Percentiles rank a stretch among this genome's conserved stretches.
These are phyloP conservation scores for Euplexia lucipara DNA, from an alignment of 2,888 invertebrate species.

Conservation along the genomic window DNA sequence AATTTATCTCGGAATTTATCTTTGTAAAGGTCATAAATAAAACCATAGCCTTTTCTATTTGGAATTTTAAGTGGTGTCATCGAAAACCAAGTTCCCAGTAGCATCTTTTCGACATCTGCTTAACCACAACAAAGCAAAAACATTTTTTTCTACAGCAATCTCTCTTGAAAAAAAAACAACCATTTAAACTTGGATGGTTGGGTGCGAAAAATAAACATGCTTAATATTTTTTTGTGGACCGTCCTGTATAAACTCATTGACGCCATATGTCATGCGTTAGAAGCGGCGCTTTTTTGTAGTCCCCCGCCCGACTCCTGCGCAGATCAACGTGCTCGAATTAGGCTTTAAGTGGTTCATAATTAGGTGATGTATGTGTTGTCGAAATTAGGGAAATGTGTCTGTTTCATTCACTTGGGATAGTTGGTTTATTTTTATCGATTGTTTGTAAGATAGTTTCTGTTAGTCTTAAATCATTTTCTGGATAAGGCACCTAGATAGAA, in stretches of 20 bases:
- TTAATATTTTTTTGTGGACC: conserved; percentile 46
- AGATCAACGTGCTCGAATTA: conserved; percentile 55
- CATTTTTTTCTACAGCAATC: neutral
- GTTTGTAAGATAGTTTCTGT: no score
- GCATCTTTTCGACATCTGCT: conserved; percentile 33
- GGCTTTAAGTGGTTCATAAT: conserved; percentile 59
- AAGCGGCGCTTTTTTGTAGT: conserved; percentile 75
- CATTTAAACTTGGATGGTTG: conserved; percentile 21
- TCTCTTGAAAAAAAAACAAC: conserved; percentile 9
- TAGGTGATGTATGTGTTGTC: conserved; percentile 51
- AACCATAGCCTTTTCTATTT: neutral
- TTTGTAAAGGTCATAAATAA: neutral
- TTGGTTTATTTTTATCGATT: neutral
- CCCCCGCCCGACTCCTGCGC: conserved; percentile 74
- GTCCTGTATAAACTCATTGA: conserved; percentile 73
- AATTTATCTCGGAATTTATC: no score
- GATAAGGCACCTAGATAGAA: no score
- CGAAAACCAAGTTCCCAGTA: conserved; percentile 9
- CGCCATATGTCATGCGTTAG: conserved; percentile 81
- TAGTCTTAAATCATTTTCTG: no score
- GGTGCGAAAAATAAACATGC: conserved; percentile 58
- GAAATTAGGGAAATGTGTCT: conserved; percentile 40
- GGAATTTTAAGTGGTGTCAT: conserved; percentile 12
- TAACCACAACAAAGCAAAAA: neutral
- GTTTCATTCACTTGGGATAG: conserved; percentile 28